A percentile compares a stretch with the other conserved stretches of the same genome.
These are phyloP conservation scores for Tor tambroides DNA, from an alignment of 2,113 vertebrate species.

Conservation along the genomic window DNA sequence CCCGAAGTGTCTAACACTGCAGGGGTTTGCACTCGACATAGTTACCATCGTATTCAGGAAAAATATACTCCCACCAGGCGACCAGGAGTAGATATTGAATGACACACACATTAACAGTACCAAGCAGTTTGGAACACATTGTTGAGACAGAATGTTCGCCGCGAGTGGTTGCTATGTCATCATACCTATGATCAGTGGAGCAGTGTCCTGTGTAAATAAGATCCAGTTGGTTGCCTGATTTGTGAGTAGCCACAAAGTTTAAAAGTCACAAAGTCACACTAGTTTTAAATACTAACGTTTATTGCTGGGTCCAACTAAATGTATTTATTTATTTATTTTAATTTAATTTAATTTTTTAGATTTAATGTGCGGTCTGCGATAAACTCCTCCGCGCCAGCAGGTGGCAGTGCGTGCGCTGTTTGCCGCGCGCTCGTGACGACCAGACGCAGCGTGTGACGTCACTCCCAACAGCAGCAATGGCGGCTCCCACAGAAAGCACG, in stretches of 20 bases:
- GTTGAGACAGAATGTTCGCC: not conserved
- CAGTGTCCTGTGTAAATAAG: too few species aligned
- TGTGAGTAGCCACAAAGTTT: too few species aligned
- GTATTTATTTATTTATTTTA: too few species aligned
- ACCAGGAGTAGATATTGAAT: not conserved
- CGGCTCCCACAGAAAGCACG: conserved; percentile 68
- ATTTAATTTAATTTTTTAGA: too few species aligned
- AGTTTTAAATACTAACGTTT: too few species aligned
- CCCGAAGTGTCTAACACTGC: not conserved
- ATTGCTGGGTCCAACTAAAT: too few species aligned
- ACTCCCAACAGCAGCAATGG: conserved; percentile 63
- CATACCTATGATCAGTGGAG: too few species aligned
- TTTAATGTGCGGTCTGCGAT: too few species aligned
- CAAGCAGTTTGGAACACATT: not conserved
- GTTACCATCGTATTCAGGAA: not conserved
- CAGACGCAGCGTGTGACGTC: not conserved
- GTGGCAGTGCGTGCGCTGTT: not conserved
- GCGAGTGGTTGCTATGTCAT: too few species aligned
- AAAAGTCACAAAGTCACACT: too few species aligned
- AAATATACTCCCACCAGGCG: not conserved
- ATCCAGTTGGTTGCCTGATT: too few species aligned
- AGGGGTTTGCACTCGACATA: not conserved
- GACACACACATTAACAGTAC: not conserved
- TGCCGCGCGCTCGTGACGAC: not conserved
- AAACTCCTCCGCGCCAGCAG: not conserved